Evolutionary conservation across 2,888 invertebrate genomes (phyloP), one percentile per base, ranked within the genome.

Genomic region (Ochropleura plecta): DNA sequence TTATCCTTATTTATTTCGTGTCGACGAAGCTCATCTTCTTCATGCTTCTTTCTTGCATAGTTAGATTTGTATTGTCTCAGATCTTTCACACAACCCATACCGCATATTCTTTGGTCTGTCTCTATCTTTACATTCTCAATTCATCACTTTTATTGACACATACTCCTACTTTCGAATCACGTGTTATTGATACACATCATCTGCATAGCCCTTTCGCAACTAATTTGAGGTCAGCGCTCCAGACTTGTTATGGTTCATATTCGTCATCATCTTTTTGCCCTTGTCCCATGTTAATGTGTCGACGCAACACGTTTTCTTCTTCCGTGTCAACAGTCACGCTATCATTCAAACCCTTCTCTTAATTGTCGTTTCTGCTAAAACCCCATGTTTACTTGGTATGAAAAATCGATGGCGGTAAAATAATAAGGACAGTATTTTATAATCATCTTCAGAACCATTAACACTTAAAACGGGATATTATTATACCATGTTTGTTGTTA

Each of bases 71-170:
- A 8, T 40, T n/a, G 40, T n/a, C 16, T 66, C n/a, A 49, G 20
- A 42, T 46, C n/a, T 66, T 18, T 68, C 44, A 59, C 12, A 57
- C 6, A 67, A 55, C 9, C 18, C 64, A 69, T 30, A 9, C 44
- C 16, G 30, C 18, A 10, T 44, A 20, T 57, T 20, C 16, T 20
- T 57, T 68, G 44, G 68, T 46, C 5, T 12, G 67, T 12, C 16
- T 70, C 65, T 51, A 49, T 51, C 20, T 42, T 49, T 30, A 68
- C 18, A 51, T 68, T 70, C 49, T 51, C 14, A n/a, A 67, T 68
- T 51, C 16, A 70, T 42, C 40, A 48, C 48, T 66, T 65, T 44
- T n/a, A 1, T 46, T 14, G 9, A 10, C 12, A 48, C 42, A 5
- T 67, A 5, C 20, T 49, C n/a, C 3, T 40, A 64, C 7, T 70